Evolutionary conservation across 2,797 vertebrate genomes (phyloP), one percentile per base, ranked within the genome.

Genomic region (Decapterus maruadsi): DNA sequence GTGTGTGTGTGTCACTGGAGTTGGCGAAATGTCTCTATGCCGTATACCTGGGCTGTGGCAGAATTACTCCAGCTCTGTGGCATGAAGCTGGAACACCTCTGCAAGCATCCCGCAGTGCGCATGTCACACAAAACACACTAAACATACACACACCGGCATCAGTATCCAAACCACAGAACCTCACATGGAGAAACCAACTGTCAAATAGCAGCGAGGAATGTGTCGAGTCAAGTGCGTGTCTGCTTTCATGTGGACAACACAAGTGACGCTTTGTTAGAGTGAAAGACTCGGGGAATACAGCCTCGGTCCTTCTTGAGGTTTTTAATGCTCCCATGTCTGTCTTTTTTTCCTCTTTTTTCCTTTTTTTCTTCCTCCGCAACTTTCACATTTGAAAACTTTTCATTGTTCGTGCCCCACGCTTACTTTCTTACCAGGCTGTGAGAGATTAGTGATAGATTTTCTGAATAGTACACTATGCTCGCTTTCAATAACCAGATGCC

Each of bases 231-330:
- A 79, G 68, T 22, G 1, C n/a, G 34, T 72, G 62, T 78, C 53
- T 2, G 57, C 72, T 88, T 87, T 91, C 83, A 87, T 82, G 68
- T 67, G 22, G 72, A 69, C 34, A 1, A 34, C 84, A 90, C 82
- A 87, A 88, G 80, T 12, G 68, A 78, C 58, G 73, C 89, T 88
- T 88, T 89, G 83, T 90, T 81, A 62, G 58, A 57, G 48, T 22
- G n/a, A 16, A 63, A 69, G 77, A 56, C 72, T 53, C 56, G 9
- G 67, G 61, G 61, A 75, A 68, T 8, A 77, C 64, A 84, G 72
- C 68, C 62, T 8, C 8, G 0, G 55, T 46, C 51, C 26, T 71
- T 63, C 14, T 59, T 62, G 78, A 78, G 75, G 75, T 55, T 84
- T 78, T 85, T 74, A 77, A 78, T 77, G 45, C 64, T 38, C 8